A percentile compares a stretch with the other conserved stretches of the same genome.
Evolutionary conservation across 2,888 invertebrate species (phyloP).

Genomic region (Ephialtes manifestator): DNA sequence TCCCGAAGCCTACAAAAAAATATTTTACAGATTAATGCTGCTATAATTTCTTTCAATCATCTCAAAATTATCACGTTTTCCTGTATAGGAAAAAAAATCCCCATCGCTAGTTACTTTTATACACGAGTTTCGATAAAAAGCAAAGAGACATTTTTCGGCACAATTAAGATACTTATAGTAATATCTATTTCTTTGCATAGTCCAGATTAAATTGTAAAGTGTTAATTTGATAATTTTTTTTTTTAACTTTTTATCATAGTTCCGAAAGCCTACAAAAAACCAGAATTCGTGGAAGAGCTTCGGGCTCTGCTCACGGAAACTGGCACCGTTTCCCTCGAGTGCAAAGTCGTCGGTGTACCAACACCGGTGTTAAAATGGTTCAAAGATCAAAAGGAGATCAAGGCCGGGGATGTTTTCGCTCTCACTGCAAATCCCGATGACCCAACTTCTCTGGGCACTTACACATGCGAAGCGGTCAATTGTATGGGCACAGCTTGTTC

Average conservation of each 20-base stretch:
- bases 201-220: too few relatives aligned
- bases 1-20: too few relatives aligned
- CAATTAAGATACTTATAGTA: too few relatives aligned
- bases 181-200: too few relatives aligned
- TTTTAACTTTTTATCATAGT: slow-evolving; percentile 86
- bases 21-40: too few relatives aligned
- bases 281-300: slow-evolving; percentile 95
- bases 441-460: slow-evolving; percentile 94
- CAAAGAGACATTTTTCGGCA: too few relatives aligned
- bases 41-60: too few relatives aligned
- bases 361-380: slow-evolving; percentile 92
- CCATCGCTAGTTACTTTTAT: too few relatives aligned
- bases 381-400: slow-evolving; percentile 95
- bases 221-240: background rate
- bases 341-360: slow-evolving; percentile 96
- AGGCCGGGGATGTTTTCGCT: slow-evolving; percentile 96
- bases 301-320: slow-evolving; percentile 94
- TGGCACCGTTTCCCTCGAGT: slow-evolving; percentile 96
- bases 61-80: too few relatives aligned
- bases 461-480: slow-evolving; percentile 95
- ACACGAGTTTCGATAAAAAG: too few relatives aligned
- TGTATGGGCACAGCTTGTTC: slow-evolving; percentile 95
- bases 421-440: slow-evolving; percentile 94
- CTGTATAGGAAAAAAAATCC: too few relatives aligned
- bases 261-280: slow-evolving; percentile 95